phyloP scores from a whole-genome alignment of 2,888 invertebrate species.

The Diaphora mendica region DNA sequence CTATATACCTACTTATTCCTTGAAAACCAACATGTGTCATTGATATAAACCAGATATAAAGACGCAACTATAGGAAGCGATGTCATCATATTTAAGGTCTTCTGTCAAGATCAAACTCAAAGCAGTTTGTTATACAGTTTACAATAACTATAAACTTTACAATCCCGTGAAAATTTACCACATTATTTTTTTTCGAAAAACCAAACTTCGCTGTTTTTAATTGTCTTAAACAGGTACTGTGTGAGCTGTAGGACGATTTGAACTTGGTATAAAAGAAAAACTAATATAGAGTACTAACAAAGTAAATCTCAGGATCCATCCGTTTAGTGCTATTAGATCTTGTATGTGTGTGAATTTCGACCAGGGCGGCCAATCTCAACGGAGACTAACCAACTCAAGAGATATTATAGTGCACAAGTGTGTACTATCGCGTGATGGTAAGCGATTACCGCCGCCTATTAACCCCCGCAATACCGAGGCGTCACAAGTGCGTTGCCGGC shows the following conservation, averaged over 20 bases:
- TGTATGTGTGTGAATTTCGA: no score
- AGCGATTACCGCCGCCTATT: no score
- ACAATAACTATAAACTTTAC: neutral
- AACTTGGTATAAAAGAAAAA: neutral
- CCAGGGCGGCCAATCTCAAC: no score
- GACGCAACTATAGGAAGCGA: conserved; percentile 1
- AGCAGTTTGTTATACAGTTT: neutral
- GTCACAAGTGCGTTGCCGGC: no score
- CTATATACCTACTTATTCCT: neutral
- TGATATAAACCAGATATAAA: neutral
- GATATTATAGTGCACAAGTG: no score
- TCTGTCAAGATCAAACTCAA: neutral
- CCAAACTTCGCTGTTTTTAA: neutral
- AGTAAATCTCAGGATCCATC: no score
- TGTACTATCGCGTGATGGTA: no score
- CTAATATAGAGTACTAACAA: neutral
- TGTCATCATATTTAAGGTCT: neutral
- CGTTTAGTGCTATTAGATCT: no score
- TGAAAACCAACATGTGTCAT: neutral
- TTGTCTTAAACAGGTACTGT: neutral
- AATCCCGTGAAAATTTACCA: neutral
- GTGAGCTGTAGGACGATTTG: neutral
- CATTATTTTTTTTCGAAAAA: neutral
- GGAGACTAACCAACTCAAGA: no score
- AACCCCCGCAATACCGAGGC: no score